Evolutionary conservation across 2,113 vertebrate genomes (phyloP).

Genomic region (Paramormyrops kingsleyae): DNA sequence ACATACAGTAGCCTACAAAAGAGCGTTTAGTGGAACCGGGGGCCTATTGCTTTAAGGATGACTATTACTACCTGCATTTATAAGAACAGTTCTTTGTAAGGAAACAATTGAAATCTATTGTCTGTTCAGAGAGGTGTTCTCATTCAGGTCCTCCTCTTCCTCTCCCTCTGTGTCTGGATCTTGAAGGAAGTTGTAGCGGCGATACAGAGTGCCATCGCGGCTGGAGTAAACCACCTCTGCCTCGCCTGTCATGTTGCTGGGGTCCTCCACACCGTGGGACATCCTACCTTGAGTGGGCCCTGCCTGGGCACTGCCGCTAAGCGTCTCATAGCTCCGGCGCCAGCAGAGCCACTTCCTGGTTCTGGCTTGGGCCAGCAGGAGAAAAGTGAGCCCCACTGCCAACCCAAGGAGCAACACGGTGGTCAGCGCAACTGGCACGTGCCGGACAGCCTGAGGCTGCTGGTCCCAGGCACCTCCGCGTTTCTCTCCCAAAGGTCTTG

Average conservation of each 20-base stretch:
- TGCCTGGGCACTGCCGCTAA: slow-evolving; percentile 47
- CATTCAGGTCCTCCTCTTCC: slow-evolving; percentile 32
- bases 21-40: not conserved
- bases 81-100: not conserved
- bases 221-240: slow-evolving; percentile 67
- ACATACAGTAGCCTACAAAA: not conserved
- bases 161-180: slow-evolving; percentile 44
- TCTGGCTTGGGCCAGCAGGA: slow-evolving; percentile 50
- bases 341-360: slow-evolving; percentile 62
- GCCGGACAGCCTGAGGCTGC: slow-evolving; percentile 39
- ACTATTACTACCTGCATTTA: not conserved
- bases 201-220: slow-evolving; percentile 53
- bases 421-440: slow-evolving; percentile 47
- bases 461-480: slow-evolving; percentile 28
- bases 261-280: slow-evolving; percentile 63
- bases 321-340: slow-evolving; percentile 62
- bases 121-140: slow-evolving; percentile 41
- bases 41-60: not conserved
- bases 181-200: slow-evolving; percentile 52
- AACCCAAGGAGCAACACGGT: slow-evolving; percentile 47
- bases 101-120: not conserved
- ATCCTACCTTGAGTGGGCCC: slow-evolving; percentile 33
- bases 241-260: slow-evolving; percentile 55
- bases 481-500: slow-evolving; percentile 36
- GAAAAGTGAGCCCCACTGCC: slow-evolving; percentile 43